Conservation (phyloP, 2,888 invertebrate species). For the Ennomos fuscantarius region DNA sequence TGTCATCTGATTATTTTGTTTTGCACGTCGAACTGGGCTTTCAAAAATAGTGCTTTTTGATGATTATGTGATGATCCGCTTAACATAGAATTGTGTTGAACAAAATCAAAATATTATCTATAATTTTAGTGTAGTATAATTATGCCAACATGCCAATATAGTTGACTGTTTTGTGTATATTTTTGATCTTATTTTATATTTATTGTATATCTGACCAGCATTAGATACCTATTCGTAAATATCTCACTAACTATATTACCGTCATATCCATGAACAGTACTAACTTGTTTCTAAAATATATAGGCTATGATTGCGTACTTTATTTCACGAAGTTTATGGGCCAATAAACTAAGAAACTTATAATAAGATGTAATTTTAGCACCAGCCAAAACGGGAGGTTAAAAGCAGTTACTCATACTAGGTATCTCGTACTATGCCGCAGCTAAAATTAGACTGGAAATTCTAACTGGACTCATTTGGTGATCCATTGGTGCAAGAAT, state of each 20-base stretch:
- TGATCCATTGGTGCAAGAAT: slow-evolving; percentile 16
- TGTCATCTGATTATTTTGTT: too few relatives aligned
- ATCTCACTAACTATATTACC: slow-evolving; percentile 4
- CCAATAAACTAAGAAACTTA: slow-evolving; percentile 20
- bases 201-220: too few relatives aligned
- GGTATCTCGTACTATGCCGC: not conserved
- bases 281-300: slow-evolving; percentile 17
- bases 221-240: too few relatives aligned
- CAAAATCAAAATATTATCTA: too few relatives aligned
- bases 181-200: too few relatives aligned
- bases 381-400: slow-evolving; percentile 20
- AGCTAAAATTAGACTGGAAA: slow-evolving; percentile 15
- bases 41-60: too few relatives aligned
- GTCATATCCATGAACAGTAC: slow-evolving; percentile 7
- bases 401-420: slow-evolving; percentile 2
- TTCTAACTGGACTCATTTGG: slow-evolving; percentile 14
- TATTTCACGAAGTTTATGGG: slow-evolving; percentile 17
- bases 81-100: too few relatives aligned
- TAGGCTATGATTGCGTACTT: not conserved
- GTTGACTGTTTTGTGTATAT: too few relatives aligned
- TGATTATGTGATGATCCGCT: too few relatives aligned
- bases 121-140: too few relatives aligned
- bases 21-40: too few relatives aligned
- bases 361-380: slow-evolving; percentile 26
- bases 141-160: too few relatives aligned